These are phyloP conservation scores for Papilio polytes DNA, from an alignment of 1,140 invertebrate genomes.

Conservation along the genomic window DNA sequence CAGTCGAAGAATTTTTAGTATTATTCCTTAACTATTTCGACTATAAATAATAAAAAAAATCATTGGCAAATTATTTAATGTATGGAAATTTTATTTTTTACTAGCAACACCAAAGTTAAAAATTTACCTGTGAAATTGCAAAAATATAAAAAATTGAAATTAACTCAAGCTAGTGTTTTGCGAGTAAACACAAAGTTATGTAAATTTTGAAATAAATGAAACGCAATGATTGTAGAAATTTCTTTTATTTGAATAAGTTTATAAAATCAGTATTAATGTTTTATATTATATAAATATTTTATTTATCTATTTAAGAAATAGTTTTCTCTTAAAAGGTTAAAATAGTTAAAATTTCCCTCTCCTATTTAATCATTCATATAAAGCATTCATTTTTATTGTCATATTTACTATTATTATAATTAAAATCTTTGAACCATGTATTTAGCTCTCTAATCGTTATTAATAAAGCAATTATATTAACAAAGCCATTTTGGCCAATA, in stretches of 20 bases:
- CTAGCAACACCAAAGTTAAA: not conserved
- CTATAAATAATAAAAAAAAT: not conserved
- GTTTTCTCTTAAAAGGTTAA: not conserved
- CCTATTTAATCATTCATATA: too few species aligned
- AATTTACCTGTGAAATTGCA: too few species aligned
- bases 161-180: not conserved
- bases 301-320: not conserved
- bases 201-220: not conserved
- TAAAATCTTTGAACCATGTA: not conserved
- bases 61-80: too few species aligned
- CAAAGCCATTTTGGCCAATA: not conserved
- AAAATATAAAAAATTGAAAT: too few species aligned
- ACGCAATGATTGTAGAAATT: not conserved
- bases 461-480: not conserved
- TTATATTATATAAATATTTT: too few species aligned
- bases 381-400: not conserved
- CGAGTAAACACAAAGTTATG: not conserved
- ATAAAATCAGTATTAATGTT: not conserved
- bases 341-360: not conserved
- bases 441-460: conserved; percentile 6
- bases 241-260: not conserved
- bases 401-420: not conserved
- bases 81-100: too few species aligned
- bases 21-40: not conserved
- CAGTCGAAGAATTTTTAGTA: not conserved